Percentiles rank a stretch among this genome's conserved stretches.
These are phyloP conservation scores for Semnopithecus entellus DNA, from an alignment of 2,113 vertebrate genomes.

Conservation along the genomic window DNA sequence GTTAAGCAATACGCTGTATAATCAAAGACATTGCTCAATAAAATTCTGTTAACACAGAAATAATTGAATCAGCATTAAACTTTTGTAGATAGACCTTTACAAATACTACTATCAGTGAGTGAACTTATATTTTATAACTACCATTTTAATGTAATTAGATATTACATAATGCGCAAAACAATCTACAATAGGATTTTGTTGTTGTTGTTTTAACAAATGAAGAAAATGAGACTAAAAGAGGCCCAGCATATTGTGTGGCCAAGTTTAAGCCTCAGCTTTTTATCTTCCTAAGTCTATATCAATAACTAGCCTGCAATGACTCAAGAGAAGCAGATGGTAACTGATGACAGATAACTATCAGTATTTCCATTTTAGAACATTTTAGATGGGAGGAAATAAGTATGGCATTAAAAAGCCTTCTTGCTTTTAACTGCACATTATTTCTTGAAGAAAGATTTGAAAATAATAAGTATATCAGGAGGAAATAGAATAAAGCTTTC, in stretches of 20 bases:
- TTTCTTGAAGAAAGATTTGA: not conserved
- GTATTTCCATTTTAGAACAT: constrained; percentile 14
- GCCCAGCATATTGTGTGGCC: not conserved
- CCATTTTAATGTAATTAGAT: not conserved
- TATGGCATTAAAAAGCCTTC: not conserved
- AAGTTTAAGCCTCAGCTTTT: not conserved
- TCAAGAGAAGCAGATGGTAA: not conserved
- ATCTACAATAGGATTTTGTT: not conserved
- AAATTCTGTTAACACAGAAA: not conserved
- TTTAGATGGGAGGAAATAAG: not conserved
- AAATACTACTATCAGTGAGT: not conserved
- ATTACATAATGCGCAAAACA: not conserved
- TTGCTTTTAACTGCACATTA: not conserved
- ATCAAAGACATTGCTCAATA: not conserved
- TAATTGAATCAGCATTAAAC: not conserved
- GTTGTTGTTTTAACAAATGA: not conserved
- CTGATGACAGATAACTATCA: not conserved
- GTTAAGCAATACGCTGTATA: not conserved
- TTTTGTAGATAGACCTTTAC: not conserved
- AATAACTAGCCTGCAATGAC: not conserved
- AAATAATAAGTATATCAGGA: not conserved
- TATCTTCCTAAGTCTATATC: not conserved
- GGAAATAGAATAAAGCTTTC: not conserved
- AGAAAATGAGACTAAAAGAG: not conserved
- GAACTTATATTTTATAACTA: not conserved